These are phyloP conservation scores for Cecropterus lyciades DNA, from an alignment of 1,140 invertebrate species.

Conservation along the genomic window DNA sequence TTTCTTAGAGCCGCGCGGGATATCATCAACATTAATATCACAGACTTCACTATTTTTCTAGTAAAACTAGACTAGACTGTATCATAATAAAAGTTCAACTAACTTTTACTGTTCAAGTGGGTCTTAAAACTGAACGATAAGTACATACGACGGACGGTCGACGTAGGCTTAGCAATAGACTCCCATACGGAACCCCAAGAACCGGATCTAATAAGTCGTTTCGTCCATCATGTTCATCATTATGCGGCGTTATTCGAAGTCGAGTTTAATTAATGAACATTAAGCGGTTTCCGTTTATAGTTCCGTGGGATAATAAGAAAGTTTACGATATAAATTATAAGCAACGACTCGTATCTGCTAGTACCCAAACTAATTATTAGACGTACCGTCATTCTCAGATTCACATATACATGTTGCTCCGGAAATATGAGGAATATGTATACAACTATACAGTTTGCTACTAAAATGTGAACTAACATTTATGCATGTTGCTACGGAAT, in stretches of 20 bases:
- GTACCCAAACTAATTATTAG: constrained; percentile 50
- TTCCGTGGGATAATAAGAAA: constrained; percentile 47
- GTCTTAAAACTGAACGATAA: no score
- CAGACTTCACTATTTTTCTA: no score
- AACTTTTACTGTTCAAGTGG: no score
- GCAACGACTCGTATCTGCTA: constrained; percentile 36
- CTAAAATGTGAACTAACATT: no score
- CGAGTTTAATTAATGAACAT: constrained; percentile 39
- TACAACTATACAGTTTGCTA: no score
- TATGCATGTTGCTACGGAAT: no score
- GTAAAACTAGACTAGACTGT: no score
- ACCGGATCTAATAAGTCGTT: background rate
- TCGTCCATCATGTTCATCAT: background rate
- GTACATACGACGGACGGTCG: no score
- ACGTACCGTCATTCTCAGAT: constrained; percentile 34
- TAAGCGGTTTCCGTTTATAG: constrained; percentile 44
- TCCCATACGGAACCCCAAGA: background rate
- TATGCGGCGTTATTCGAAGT: background rate
- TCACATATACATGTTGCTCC: constrained; percentile 39
- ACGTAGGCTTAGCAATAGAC: no score
- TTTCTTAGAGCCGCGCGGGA: no score
- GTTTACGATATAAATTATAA: constrained; percentile 51
- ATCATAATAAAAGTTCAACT: no score
- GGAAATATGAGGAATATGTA: background rate
- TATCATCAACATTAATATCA: no score